Conservation (phyloP, 2,888 invertebrate species). For the Troglohyphantes excavatus region DNA sequence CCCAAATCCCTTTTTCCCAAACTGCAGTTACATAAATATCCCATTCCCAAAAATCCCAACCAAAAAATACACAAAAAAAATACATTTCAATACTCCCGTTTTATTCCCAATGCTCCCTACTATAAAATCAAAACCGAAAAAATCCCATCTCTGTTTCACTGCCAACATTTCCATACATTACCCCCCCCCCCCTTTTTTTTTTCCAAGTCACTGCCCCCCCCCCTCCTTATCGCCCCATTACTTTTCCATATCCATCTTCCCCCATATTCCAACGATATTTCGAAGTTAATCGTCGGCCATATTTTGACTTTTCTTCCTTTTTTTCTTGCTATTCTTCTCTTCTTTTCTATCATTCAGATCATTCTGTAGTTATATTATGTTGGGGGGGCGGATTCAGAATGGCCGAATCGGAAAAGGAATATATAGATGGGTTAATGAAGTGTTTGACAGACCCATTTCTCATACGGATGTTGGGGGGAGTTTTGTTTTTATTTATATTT, state of each 20-base stretch:
- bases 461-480: slow-evolving; percentile 30
- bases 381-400: neutral
- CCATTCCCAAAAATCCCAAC: neutral
- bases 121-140: slow-evolving; percentile 5
- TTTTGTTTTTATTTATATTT: neutral
- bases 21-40: neutral
- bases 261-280: slow-evolving; percentile 37
- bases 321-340: neutral
- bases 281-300: slow-evolving; percentile 65
- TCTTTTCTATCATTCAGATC: slow-evolving; percentile 29
- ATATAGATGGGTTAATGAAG: slow-evolving; percentile 62
- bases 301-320: slow-evolving; percentile 33
- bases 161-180: neutral
- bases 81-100: neutral
- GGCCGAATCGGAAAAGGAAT: slow-evolving; percentile 27
- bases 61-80: neutral
- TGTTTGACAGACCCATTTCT: slow-evolving; percentile 60
- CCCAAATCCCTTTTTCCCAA: neutral
- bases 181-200: neutral
- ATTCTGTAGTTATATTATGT: slow-evolving; percentile 39
- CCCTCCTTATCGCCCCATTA: neutral
- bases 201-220: neutral
- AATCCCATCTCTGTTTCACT: neutral
- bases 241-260: slow-evolving; percentile 1
- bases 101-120: neutral